Evolutionary conservation across 2,797 vertebrate species (phyloP).

Genomic region (Furcifer pardalis): DNA sequence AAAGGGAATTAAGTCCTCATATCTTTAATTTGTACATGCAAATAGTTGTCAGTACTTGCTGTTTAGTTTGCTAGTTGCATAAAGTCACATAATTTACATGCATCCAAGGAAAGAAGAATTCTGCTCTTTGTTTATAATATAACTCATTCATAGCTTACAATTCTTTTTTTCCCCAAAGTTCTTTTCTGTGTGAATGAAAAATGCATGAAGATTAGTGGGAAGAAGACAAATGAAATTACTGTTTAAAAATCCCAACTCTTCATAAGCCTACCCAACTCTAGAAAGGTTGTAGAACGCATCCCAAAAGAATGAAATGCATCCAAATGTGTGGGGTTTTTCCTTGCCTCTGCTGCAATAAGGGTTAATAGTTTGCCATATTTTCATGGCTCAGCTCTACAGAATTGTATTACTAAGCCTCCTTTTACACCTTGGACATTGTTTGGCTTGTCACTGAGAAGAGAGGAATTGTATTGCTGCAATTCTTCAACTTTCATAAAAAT

Average conservation of each 20-base stretch:
- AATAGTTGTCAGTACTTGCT: background rate
- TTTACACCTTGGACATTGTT: conserved; percentile 54
- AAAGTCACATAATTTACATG: background rate
- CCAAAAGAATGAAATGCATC: conserved; percentile 59
- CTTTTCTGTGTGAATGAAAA: background rate
- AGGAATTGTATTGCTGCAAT: conserved; percentile 48
- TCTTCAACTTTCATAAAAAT: conserved; percentile 35
- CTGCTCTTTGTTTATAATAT: background rate
- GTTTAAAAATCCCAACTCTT: conserved; percentile 45
- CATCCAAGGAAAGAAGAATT: background rate
- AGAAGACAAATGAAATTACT: conserved; percentile 43
- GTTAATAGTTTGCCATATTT: conserved; percentile 53
- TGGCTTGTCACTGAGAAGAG: conserved; percentile 16
- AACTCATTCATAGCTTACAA: background rate
- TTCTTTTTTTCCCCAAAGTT: fast-evolving
- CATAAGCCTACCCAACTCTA: conserved; percentile 39
- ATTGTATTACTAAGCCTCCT: conserved; percentile 56
- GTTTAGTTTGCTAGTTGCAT: background rate
- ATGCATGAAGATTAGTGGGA: conserved; percentile 35
- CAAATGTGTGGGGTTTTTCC: conserved; percentile 42
- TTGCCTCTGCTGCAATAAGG: conserved; percentile 52
- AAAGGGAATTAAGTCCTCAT: background rate
- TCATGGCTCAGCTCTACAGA: conserved; percentile 66
- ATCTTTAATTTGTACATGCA: background rate
- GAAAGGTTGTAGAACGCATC: conserved; percentile 47